Conservation (phyloP, 2,797 vertebrate species). For the Parambassis ranga region DNA sequence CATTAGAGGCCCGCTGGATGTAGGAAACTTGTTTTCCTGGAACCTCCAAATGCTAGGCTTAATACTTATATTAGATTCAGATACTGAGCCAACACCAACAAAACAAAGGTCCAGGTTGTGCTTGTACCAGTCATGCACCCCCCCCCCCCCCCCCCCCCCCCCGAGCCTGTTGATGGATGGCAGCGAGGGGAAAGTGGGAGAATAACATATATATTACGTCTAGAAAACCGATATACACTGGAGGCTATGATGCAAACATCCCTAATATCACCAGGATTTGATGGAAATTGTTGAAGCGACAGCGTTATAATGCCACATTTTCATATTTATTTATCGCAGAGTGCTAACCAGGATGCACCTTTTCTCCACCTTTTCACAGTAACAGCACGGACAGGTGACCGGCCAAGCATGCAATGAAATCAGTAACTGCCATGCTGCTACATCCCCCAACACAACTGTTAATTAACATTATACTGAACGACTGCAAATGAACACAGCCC, state of each 20-base stretch:
- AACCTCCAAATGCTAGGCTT: conserved; percentile 8
- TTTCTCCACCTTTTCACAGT: no score
- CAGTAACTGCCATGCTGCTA: no score
- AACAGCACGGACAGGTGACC: no score
- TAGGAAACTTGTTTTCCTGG: conserved; percentile 20
- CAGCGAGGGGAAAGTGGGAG: neutral
- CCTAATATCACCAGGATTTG: no score
- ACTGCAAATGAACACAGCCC: neutral
- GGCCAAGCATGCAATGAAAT: no score
- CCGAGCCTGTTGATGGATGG: conserved; percentile 33
- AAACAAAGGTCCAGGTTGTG: conserved; percentile 2
- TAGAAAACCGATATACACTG: neutral
- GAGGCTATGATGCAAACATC: neutral
- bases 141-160: no score
- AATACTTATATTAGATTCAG: conserved; percentile 15
- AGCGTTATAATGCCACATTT: no score
- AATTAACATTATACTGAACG: neutral
- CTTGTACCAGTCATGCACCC: conserved; percentile 13
- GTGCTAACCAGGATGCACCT: no score
- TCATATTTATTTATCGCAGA: no score
- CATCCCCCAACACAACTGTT: no score
- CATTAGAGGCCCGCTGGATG: conserved; percentile 43
- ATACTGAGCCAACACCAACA: conserved; percentile 1
- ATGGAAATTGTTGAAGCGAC: no score
- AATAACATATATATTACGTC: neutral